Percentiles rank a stretch among this genome's conserved stretches.
These are phyloP conservation scores for Amphiura filiformis DNA, from an alignment of 35 echinoderm and acorn worm species.

Conservation along the genomic window DNA sequence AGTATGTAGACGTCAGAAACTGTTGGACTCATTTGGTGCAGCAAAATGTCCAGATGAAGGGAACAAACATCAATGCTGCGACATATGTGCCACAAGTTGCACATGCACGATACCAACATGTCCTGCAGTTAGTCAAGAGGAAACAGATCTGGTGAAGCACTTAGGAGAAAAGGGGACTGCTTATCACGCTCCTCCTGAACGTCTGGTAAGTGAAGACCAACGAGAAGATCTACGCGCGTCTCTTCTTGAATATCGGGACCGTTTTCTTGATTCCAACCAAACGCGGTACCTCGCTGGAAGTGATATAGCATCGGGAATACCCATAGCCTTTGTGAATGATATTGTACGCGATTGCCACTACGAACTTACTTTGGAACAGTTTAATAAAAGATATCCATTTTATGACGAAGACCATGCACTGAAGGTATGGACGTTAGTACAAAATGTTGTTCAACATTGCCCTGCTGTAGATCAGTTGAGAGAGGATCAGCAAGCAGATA, in stretches of 20 bases:
- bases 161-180: neutral
- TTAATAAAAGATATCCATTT: neutral
- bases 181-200: neutral
- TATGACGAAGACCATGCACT: neutral
- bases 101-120: neutral
- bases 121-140: neutral
- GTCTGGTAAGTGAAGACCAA: neutral
- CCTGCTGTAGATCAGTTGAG: neutral
- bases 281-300: neutral
- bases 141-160: neutral
- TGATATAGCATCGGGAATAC: neutral
- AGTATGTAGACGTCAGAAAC: neutral
- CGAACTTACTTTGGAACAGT: neutral
- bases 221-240: neutral
- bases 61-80: neutral
- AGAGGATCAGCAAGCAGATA: neutral
- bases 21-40: too few species aligned
- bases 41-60: too few species aligned
- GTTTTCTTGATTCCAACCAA: neutral
- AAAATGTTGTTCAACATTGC: neutral
- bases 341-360: neutral
- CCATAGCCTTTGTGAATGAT: neutral
- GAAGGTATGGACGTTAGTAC: neutral
- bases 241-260: neutral
- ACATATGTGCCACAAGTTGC: neutral